These are phyloP conservation scores for Eleginops maclovinus DNA, from an alignment of 2,113 vertebrate species.

Conservation along the genomic window DNA sequence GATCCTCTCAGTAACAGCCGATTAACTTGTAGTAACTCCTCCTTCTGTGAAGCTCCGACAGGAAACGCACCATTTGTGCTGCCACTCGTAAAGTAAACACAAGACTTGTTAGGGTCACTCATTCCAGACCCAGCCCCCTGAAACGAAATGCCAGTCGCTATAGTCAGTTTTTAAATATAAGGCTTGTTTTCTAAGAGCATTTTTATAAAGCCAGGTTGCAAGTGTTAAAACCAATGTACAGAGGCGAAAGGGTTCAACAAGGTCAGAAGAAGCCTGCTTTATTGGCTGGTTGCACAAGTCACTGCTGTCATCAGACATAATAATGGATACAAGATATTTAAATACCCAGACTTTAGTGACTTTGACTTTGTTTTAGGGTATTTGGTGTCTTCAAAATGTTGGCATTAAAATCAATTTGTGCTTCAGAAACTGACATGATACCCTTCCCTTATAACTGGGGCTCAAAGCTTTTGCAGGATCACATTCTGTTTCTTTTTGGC, in stretches of 20 bases:
- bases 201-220: no score
- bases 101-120: not conserved
- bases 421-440: not conserved
- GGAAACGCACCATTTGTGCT: constrained; percentile 10
- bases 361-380: not conserved
- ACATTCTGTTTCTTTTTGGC: not conserved
- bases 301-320: not conserved
- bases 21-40: not conserved
- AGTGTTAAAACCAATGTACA: not conserved
- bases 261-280: not conserved
- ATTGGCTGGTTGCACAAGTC: not conserved
- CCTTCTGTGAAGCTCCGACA: not conserved
- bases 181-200: not conserved
- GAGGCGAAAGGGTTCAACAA: not conserved
- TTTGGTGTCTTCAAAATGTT: not conserved
- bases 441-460: not conserved
- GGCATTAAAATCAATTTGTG: not conserved
- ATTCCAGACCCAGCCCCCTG: not conserved
- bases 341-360: not conserved
- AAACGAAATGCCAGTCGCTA: not conserved
- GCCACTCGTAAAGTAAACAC: constrained; percentile 11
- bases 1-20: not conserved
- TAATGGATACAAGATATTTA: not conserved
- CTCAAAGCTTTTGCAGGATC: not conserved
- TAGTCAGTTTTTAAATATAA: not conserved